phyloP scores from a whole-genome alignment of 2,888 invertebrate genomes.

The Drosophila birchii region DNA sequence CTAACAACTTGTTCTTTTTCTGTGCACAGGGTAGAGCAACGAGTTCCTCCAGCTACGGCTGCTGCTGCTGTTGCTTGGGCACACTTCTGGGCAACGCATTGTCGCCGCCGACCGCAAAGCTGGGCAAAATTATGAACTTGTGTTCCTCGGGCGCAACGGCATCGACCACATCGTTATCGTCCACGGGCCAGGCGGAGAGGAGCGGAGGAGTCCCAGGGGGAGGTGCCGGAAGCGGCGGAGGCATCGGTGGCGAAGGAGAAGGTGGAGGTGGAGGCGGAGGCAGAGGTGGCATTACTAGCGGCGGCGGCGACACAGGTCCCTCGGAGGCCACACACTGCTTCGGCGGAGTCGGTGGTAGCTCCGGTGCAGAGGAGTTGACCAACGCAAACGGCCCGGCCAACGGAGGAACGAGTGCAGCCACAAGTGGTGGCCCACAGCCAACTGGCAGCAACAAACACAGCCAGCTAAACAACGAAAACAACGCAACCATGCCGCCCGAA shows the following conservation, averaged over 20 bases:
- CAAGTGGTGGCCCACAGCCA: constrained; percentile 19
- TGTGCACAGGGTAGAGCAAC: constrained; percentile 59
- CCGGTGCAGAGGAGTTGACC: constrained; percentile 32
- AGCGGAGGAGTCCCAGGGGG: constrained; percentile 63
- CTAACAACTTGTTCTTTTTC: not conserved
- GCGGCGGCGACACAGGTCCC: constrained; percentile 58
- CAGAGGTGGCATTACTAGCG: constrained; percentile 65
- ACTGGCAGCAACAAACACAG: constrained; percentile 52
- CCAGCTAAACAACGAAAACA: constrained; percentile 64
- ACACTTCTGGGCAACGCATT: constrained; percentile 80
- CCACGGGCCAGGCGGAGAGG: constrained; percentile 70
- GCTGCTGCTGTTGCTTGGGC: constrained; percentile 67
- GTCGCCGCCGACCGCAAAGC: constrained; percentile 81
- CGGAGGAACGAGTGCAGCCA: constrained; percentile 58
- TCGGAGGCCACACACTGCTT: constrained; percentile 66
- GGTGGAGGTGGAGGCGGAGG: constrained; percentile 60
- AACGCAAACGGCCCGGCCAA: constrained; percentile 43
- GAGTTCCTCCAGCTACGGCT: constrained; percentile 60
- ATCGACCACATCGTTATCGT: constrained; percentile 81
- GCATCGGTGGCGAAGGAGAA: constrained; percentile 50
- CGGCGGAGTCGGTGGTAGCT: constrained; percentile 44
- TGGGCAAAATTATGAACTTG: constrained; percentile 85
- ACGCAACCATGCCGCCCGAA: constrained; percentile 84
- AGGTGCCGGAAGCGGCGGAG: constrained; percentile 60
- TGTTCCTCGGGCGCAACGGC: constrained; percentile 84